These are phyloP conservation scores for Zoanthus solanderi DNA, from an alignment of 92 coral and sea anemone species.

Conservation along the genomic window DNA sequence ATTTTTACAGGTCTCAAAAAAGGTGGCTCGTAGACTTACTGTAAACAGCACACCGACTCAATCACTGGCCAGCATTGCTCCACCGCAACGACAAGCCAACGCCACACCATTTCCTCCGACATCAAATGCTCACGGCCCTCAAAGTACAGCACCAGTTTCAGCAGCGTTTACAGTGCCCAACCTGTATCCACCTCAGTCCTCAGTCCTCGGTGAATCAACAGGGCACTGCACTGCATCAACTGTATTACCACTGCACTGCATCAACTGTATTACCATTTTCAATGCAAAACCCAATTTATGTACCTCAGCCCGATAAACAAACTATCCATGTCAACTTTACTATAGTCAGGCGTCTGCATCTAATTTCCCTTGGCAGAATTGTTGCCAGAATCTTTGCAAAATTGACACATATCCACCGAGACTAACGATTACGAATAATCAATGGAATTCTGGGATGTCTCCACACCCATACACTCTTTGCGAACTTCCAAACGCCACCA, in stretches of 20 bases:
- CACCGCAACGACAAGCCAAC: background rate
- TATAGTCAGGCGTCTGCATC: background rate
- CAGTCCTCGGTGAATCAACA: slow-evolving; percentile 15
- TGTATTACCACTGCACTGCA: no score
- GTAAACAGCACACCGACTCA: slow-evolving; percentile 13
- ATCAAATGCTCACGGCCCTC: slow-evolving; percentile 11
- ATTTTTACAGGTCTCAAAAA: slow-evolving; percentile 9
- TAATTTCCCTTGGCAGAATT: slow-evolving; percentile 9
- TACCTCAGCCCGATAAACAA: slow-evolving; percentile 1
- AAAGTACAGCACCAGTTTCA: background rate
- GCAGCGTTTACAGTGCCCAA: background rate
- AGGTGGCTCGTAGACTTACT: background rate
- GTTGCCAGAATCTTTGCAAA: background rate
- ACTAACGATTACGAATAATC: slow-evolving; percentile 2
- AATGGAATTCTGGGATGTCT: slow-evolving; percentile 72
- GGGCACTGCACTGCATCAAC: background rate
- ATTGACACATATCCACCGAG: background rate
- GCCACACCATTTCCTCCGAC: background rate
- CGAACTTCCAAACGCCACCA: slow-evolving; percentile 23
- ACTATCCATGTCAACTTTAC: background rate
- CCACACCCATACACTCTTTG: slow-evolving; percentile 59
- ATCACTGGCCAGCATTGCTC: slow-evolving; percentile 13
- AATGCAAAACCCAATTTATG: slow-evolving; percentile 5
- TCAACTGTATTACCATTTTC: slow-evolving; percentile 3
- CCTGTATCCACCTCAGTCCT: background rate